A percentile compares a stretch with the other conserved stretches of the same genome.
Conservation (phyloP, 1,140 invertebrate genomes). For the Asobara japonica region DNA sequence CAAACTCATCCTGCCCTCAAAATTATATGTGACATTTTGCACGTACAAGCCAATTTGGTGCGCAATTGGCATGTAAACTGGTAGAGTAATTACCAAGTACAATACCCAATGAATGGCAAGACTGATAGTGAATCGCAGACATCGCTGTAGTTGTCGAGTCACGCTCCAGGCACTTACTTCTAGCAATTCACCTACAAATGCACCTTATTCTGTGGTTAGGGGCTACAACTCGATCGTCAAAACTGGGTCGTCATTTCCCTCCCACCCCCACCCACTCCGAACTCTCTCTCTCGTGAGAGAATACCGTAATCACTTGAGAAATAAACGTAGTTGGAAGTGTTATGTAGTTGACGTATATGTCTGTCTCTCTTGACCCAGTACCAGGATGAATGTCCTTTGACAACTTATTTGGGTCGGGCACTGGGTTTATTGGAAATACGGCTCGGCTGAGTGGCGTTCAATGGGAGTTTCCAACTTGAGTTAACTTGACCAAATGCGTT, state of each 20-base stretch:
- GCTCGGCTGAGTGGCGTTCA: not conserved
- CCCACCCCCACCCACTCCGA: not conserved
- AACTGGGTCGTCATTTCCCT: not conserved
- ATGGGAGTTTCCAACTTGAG: not conserved
- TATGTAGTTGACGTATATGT: not conserved
- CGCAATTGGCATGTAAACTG: not conserved
- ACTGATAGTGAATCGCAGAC: not conserved
- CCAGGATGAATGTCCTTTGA: not conserved
- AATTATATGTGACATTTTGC: not conserved
- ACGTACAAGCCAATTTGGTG: not conserved
- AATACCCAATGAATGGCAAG: not conserved
- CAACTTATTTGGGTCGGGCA: not conserved
- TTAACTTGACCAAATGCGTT: not conserved
- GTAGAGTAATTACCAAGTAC: not conserved
- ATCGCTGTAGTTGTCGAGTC: not conserved
- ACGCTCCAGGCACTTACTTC: not conserved
- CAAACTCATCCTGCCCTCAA: too few relatives aligned
- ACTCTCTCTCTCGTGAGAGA: not conserved
- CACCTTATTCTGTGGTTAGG: not conserved
- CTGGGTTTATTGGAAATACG: not conserved
- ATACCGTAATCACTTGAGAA: constrained; percentile 5
- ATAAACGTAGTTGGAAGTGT: not conserved
- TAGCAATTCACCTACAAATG: not conserved
- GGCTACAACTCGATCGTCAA: not conserved
- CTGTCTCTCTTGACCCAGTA: constrained; percentile 2